phyloP scores from a whole-genome alignment of 2,888 invertebrate species.

The Invenusta paracnida region DNA sequence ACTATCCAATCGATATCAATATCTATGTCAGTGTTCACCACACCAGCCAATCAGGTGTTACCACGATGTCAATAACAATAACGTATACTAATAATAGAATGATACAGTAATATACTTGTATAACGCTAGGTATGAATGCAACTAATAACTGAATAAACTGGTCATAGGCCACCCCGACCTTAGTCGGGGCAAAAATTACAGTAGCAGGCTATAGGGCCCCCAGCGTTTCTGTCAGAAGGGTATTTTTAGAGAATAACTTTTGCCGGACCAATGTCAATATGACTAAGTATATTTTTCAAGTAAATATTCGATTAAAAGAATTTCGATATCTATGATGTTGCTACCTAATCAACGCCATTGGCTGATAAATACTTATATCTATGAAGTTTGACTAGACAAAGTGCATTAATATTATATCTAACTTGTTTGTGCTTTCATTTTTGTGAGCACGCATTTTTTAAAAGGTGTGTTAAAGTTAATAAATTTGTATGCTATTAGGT shows the following conservation, averaged over 20 bases:
- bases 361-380: background rate
- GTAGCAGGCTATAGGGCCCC: conserved; percentile 29
- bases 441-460: background rate
- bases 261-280: background rate
- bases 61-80: too few species aligned
- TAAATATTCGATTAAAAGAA: background rate
- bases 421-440: background rate
- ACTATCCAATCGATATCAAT: too few species aligned
- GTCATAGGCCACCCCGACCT: too few species aligned
- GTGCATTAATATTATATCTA: background rate
- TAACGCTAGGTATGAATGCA: too few species aligned
- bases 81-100: too few species aligned
- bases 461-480: background rate
- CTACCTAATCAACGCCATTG: background rate
- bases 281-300: background rate
- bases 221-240: background rate
- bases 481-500: background rate
- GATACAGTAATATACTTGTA: too few species aligned
- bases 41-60: too few species aligned
- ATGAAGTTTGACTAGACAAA: background rate
- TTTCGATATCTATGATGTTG: background rate
- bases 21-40: too few species aligned
- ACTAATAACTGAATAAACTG: too few species aligned
- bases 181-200: conserved; percentile 20
- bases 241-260: conserved; percentile 3